Conservation (phyloP, 2,888 invertebrate species). For the Polymixis flavicincta region DNA sequence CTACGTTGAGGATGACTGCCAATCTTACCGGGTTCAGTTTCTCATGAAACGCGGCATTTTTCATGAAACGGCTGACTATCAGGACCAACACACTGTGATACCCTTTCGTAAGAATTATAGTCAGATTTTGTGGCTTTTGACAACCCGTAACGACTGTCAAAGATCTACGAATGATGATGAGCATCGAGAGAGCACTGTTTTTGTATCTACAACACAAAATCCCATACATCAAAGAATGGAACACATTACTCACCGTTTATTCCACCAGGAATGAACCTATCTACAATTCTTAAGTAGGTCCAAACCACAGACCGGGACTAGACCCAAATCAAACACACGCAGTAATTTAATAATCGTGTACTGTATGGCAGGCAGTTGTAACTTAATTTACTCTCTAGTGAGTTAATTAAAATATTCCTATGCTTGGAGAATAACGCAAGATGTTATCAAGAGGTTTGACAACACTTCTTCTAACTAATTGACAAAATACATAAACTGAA, state of each 20-base stretch:
- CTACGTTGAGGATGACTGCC: not conserved
- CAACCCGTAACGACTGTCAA: not conserved
- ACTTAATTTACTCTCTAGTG: slow-evolving; percentile 26
- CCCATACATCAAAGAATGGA: slow-evolving; percentile 4
- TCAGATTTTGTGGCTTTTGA: not conserved
- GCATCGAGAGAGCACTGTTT: not conserved
- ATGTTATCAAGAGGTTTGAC: not conserved
- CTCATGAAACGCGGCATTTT: too few relatives aligned
- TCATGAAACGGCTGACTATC: not conserved
- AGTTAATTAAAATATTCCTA: slow-evolving; percentile 13
- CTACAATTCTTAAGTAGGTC: slow-evolving; percentile 26
- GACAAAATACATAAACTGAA: too few relatives aligned
- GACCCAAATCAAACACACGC: slow-evolving; percentile 56
- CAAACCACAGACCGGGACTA: slow-evolving; percentile 44
- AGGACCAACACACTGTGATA: not conserved
- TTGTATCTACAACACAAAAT: not conserved
- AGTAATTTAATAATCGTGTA: slow-evolving; percentile 56
- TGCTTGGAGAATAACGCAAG: slow-evolving; percentile 3
- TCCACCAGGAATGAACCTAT: slow-evolving; percentile 25
- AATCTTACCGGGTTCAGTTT: not conserved
- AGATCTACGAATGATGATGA: not conserved
- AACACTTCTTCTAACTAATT: not conserved
- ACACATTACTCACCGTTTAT: slow-evolving; percentile 16
- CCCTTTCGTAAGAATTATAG: not conserved
- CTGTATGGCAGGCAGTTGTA: slow-evolving; percentile 18